phyloP scores from a whole-genome alignment of 1,140 invertebrate genomes.

The Euborellia annulipes region DNA sequence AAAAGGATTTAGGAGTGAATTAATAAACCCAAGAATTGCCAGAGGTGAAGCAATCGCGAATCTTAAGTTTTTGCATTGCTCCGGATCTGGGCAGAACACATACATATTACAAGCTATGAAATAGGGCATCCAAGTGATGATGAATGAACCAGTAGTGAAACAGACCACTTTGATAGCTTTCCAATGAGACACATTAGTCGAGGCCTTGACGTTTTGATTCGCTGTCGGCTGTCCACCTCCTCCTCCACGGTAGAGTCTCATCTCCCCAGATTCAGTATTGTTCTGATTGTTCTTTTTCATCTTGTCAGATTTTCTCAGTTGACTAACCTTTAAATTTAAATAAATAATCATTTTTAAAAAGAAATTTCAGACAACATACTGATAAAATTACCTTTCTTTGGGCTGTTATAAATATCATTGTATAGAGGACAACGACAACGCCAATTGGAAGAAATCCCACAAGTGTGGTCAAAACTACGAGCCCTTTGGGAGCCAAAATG shows the following conservation, averaged over 20 bases:
- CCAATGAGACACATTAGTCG: slow-evolving; percentile 23
- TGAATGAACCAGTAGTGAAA: slow-evolving; percentile 36
- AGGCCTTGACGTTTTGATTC: too few species aligned
- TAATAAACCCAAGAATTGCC: slow-evolving; percentile 40
- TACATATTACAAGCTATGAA: slow-evolving; percentile 32
- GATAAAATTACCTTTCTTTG: slow-evolving; percentile 26
- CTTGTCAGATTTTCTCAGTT: neutral
- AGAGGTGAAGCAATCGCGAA: slow-evolving; percentile 33
- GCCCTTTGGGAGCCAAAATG: slow-evolving; percentile 27
- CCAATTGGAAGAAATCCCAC: slow-evolving; percentile 34
- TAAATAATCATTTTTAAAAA: too few species aligned
- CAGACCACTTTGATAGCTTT: slow-evolving; percentile 37
- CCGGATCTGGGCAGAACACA: slow-evolving; percentile 27
- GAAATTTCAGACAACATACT: too few species aligned
- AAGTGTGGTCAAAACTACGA: slow-evolving; percentile 33
- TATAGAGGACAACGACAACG: slow-evolving; percentile 32
- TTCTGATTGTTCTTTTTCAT: neutral
- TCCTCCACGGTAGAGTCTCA: too few species aligned
- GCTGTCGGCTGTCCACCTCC: too few species aligned
- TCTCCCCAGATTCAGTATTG: too few species aligned
- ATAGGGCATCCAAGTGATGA: slow-evolving; percentile 30
- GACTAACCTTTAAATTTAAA: too few species aligned
- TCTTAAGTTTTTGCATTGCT: slow-evolving; percentile 28
- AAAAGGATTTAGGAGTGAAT: slow-evolving; percentile 50
- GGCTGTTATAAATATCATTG: slow-evolving; percentile 33